Evolutionary conservation across 2,113 vertebrate species (phyloP).

Genomic region (Actenoides hombroni): DNA sequence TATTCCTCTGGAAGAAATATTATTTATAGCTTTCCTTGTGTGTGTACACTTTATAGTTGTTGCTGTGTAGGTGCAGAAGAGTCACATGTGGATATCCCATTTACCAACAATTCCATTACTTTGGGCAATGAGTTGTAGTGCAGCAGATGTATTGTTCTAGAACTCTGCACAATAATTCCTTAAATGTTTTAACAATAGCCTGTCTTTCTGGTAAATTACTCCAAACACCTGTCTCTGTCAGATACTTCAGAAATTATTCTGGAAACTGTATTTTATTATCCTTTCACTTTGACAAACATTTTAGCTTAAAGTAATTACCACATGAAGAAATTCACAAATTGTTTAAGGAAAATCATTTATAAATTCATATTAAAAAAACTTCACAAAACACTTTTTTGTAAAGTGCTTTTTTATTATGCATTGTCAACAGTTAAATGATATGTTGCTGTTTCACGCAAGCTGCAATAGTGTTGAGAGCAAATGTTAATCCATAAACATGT

Average conservation of each 20-base stretch:
- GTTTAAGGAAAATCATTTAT: neutral
- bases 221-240: neutral
- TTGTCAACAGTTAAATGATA: slow-evolving; percentile 45
- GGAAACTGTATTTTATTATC: neutral
- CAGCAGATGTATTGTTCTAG: neutral
- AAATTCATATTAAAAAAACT: neutral
- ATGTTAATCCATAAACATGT: slow-evolving; percentile 22
- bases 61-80: neutral
- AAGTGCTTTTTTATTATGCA: slow-evolving; percentile 64
- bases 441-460: slow-evolving; percentile 40
- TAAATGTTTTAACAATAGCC: neutral
- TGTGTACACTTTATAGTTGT: neutral
- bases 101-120: neutral
- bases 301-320: neutral
- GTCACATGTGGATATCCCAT: neutral
- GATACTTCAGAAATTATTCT: neutral
- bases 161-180: neutral
- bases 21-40: neutral
- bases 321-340: slow-evolving; percentile 4
- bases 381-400: slow-evolving; percentile 19
- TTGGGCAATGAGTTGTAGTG: neutral
- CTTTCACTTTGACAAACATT: neutral
- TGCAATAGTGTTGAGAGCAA: slow-evolving; percentile 20
- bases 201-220: neutral
- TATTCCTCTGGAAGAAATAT: neutral